These are phyloP conservation scores for Zaprionus nigranus DNA, from an alignment of 1,140 invertebrate genomes.

Conservation along the genomic window DNA sequence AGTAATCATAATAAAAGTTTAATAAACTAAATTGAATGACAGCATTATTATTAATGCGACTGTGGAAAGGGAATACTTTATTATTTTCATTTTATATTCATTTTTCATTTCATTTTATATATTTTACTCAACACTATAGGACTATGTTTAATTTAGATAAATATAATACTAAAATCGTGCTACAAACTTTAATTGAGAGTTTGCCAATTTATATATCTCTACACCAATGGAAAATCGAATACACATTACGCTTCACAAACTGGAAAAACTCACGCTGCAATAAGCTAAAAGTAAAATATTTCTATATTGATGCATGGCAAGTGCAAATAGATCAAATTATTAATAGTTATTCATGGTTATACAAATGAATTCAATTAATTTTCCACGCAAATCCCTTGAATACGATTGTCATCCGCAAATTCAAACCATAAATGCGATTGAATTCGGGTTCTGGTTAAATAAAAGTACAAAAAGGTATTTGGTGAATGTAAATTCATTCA, in stretches of 20 bases:
- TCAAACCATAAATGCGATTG: not conserved
- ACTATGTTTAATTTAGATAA: too few species aligned
- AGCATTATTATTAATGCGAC: too few species aligned
- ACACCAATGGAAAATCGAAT: not conserved
- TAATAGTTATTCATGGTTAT: not conserved
- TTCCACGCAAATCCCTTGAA: not conserved
- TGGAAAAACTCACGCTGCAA: too few species aligned
- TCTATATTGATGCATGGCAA: not conserved
- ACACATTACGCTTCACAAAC: not conserved
- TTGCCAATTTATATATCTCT: too few species aligned
- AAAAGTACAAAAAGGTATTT: constrained; percentile 9
- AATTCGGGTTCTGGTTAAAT: not conserved
- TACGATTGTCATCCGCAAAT: not conserved
- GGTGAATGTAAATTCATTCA: constrained; percentile 14
- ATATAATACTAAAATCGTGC: too few species aligned
- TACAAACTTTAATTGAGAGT: too few species aligned
- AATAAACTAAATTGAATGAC: too few species aligned
- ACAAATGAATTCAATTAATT: not conserved
- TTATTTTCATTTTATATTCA: too few species aligned
- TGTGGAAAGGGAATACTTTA: too few species aligned
- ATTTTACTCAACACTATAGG: too few species aligned
- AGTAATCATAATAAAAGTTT: too few species aligned
- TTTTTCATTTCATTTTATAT: too few species aligned
- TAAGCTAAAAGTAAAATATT: not conserved
- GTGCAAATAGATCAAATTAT: not conserved